Evolutionary conservation across 2,797 vertebrate species (phyloP).

Genomic region (Oreochromis grahami): DNA sequence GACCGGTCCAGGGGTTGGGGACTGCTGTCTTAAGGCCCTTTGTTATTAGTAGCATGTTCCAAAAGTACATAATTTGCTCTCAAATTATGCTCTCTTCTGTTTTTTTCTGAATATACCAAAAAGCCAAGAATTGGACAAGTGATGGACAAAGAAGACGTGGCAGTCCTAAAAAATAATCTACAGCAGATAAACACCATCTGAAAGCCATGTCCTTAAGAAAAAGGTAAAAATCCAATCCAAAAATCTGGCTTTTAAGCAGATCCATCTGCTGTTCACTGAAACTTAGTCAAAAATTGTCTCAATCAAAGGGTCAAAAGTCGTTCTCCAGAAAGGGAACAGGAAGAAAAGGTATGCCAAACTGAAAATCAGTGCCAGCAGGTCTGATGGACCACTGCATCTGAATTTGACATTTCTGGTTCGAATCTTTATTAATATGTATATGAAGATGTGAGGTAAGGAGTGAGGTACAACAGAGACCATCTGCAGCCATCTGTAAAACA

Average conservation of each 20-base stretch:
- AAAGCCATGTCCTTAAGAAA: background rate
- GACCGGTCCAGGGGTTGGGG: background rate
- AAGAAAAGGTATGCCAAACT: background rate
- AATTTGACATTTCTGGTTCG: background rate
- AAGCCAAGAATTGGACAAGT: background rate
- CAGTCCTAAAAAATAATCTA: background rate
- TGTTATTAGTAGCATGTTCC: background rate
- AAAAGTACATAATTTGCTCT: background rate
- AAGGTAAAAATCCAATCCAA: background rate
- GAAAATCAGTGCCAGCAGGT: background rate
- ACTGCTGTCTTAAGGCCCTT: background rate
- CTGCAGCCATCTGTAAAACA: background rate
- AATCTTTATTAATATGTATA: background rate
- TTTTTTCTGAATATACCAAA: background rate
- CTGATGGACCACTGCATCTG: background rate
- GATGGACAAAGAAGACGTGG: background rate
- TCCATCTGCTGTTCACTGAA: background rate
- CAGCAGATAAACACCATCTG: background rate
- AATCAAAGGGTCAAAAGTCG: background rate
- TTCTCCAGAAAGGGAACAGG: background rate
- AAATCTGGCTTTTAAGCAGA: background rate
- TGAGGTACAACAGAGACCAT: background rate
- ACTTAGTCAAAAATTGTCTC: background rate
- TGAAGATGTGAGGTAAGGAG: background rate
- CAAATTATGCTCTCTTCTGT: background rate